Conservation (phyloP, 2,888 invertebrate species). For the Dynastes grantii region DNA sequence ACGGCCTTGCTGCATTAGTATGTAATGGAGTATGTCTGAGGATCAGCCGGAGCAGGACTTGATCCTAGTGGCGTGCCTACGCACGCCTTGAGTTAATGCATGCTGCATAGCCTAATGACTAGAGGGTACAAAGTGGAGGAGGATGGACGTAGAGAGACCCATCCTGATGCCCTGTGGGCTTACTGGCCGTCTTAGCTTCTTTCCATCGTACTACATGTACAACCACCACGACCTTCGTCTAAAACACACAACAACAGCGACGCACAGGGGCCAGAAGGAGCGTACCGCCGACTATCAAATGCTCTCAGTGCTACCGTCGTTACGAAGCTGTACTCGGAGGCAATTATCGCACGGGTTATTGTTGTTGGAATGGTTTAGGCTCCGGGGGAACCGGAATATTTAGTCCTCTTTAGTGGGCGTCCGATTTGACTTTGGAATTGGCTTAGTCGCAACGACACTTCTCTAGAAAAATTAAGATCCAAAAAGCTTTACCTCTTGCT, state of each 20-base stretch:
- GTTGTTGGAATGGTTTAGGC: conserved; percentile 69
- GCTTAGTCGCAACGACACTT: conserved; percentile 58
- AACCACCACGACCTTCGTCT: conserved; percentile 32
- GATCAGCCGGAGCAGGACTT: conserved; percentile 65
- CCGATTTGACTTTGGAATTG: conserved; percentile 69
- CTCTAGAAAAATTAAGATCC: conserved; percentile 44
- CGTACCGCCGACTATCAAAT: conserved; percentile 15
- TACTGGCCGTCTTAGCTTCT: conserved; percentile 62
- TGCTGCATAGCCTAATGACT: conserved; percentile 67
- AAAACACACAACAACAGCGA: conserved; percentile 12
- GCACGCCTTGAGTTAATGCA: conserved; percentile 69
- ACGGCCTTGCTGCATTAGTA: conserved; percentile 65
- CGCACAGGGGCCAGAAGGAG: conserved; percentile 21
- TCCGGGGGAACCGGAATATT: conserved; percentile 65
- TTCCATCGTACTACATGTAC: conserved; percentile 12
- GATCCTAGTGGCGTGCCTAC: conserved; percentile 64
- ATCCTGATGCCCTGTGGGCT: conserved; percentile 59
- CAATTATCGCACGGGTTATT: conserved; percentile 70
- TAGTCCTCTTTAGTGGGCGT: conserved; percentile 66
- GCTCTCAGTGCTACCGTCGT: conserved; percentile 9
- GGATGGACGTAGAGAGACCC: conserved; percentile 61
- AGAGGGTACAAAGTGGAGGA: conserved; percentile 55
- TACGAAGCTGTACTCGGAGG: conserved; percentile 57
- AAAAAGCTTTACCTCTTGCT: conserved; percentile 17
- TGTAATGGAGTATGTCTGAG: conserved; percentile 68